A percentile compares a stretch with the other conserved stretches of the same genome.
Conservation (phyloP, 2,797 vertebrate species). For the Enteromius anoplus region DNA sequence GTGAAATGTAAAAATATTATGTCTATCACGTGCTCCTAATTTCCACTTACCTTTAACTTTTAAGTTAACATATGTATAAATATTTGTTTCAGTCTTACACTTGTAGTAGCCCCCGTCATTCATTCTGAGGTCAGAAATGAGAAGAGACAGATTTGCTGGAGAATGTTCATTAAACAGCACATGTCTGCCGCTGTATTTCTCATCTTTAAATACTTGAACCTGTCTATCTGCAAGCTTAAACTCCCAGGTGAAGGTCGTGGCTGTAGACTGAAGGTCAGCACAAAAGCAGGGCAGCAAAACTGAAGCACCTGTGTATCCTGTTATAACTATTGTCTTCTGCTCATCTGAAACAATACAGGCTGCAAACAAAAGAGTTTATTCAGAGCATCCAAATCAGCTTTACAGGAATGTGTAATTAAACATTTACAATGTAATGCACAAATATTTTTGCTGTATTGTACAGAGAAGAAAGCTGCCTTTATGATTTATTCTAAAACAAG, state of each 20-base stretch:
- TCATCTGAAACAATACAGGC: neutral
- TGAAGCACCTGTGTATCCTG: conserved; percentile 11
- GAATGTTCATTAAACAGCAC: neutral
- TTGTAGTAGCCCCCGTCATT: neutral
- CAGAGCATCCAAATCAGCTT: neutral
- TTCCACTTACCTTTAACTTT: neutral
- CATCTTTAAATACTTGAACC: neutral
- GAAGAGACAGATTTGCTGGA: conserved; percentile 10
- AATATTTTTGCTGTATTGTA: neutral
- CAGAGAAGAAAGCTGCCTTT: neutral
- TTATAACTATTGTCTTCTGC: fast-evolving
- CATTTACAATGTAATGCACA: neutral
- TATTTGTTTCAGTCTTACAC: neutral
- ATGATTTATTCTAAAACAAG: neutral
- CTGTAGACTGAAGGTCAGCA: neutral
- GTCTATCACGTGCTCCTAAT: neutral
- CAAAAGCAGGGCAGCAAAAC: conserved; percentile 10
- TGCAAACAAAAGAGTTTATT: neutral
- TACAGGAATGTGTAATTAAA: neutral
- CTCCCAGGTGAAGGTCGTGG: neutral
- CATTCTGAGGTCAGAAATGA: conserved; percentile 17
- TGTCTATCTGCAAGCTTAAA: no score
- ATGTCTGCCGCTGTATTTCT: neutral
- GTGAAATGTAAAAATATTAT: no score
- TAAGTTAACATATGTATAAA: fast-evolving